phyloP scores from a whole-genome alignment of 1,140 invertebrate species.

The Phthorimaea operculella region DNA sequence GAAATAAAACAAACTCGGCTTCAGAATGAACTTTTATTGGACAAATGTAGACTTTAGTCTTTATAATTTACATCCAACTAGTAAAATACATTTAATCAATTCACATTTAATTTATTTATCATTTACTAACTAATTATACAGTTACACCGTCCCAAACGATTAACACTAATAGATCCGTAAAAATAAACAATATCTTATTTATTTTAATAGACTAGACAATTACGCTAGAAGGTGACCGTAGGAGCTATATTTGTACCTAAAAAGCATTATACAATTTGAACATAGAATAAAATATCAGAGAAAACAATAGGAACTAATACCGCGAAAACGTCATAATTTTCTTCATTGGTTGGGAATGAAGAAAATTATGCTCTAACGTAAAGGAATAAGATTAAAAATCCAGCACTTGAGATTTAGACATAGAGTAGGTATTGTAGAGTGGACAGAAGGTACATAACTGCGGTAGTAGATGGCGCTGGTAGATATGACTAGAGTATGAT shows the following conservation, averaged over 20 bases:
- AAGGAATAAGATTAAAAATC: background rate
- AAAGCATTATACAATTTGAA: background rate
- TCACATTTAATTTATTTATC: background rate
- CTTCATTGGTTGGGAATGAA: constrained; percentile 1
- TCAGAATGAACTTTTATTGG: constrained; percentile 5
- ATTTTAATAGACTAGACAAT: background rate
- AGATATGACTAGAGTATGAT: background rate
- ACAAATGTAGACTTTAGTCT: constrained; percentile 1
- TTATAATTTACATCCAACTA: constrained; percentile 1
- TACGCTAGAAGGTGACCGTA: constrained; percentile 2
- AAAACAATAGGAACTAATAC: constrained; percentile 1
- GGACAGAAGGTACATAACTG: background rate
- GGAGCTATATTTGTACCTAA: constrained; percentile 3
- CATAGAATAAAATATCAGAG: background rate
- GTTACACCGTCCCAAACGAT: constrained; percentile 5
- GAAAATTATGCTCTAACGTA: background rate
- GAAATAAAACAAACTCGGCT: constrained; percentile 1
- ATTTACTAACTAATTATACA: background rate
- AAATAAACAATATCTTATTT: background rate
- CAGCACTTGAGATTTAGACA: background rate
- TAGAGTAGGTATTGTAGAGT: background rate
- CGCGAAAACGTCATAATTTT: background rate
- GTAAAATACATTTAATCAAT: constrained; percentile 5
- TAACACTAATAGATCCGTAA: constrained; percentile 4
- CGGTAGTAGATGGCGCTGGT: background rate